Evolutionary conservation across 2,113 vertebrate species (phyloP).

Genomic region (rabbit (Oryctolagus cuniculus)): mOryCun1.1 NC_091437.1:67619501-67620000

Average conservation of each 20-base stretch:
- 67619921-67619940: background rate
- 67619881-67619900: background rate
- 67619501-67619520: constrained; percentile 95
- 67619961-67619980: background rate
- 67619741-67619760: constrained; percentile 90
- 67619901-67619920: constrained; percentile 12
- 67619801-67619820: background rate
- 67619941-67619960: background rate
- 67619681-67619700: constrained; percentile 93
- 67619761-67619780: constrained; percentile 82
- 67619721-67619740: constrained; percentile 94
- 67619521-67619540: constrained; percentile 92
- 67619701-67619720: constrained; percentile 93
- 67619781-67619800: background rate
- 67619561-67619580: constrained; percentile 86
- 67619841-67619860: background rate
- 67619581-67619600: constrained; percentile 94
- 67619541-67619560: constrained; percentile 82
- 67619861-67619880: background rate
- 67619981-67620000: constrained; percentile 67
- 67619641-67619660: constrained; percentile 95
- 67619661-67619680: constrained; percentile 94
- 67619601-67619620: constrained; percentile 98
- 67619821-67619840: constrained; percentile 73
- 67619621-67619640: constrained; percentile 97